phyloP scores from a whole-genome alignment of 1,140 invertebrate genomes.

The Drosophila suzukii region DNA sequence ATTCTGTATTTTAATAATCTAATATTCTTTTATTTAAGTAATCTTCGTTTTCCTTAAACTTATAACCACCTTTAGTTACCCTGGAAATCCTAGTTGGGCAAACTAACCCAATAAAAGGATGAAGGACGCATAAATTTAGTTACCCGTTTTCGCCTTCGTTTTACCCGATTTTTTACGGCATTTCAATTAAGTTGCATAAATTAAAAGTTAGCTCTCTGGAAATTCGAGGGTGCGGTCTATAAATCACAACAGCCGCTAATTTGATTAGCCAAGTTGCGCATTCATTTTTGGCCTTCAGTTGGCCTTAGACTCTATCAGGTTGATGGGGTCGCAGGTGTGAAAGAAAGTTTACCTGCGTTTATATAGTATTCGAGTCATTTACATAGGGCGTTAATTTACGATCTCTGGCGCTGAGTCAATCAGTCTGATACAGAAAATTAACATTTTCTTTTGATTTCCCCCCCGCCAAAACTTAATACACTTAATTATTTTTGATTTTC shows the following conservation, averaged over 20 bases:
- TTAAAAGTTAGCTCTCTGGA: slow-evolving; percentile 47
- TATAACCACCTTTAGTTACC: neutral
- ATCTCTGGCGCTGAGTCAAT: slow-evolving; percentile 16
- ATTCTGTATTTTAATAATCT: too few species aligned
- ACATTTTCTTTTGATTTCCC: slow-evolving; percentile 17
- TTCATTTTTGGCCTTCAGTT: slow-evolving; percentile 39
- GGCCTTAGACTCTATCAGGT: slow-evolving; percentile 26
- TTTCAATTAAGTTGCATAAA: slow-evolving; percentile 67
- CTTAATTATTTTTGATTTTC: slow-evolving; percentile 19
- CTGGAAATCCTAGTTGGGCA: slow-evolving; percentile 4
- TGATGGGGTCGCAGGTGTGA: slow-evolving; percentile 47
- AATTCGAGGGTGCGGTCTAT: slow-evolving; percentile 37
- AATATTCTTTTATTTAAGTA: too few species aligned
- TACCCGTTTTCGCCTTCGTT: slow-evolving; percentile 24
- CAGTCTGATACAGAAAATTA: slow-evolving; percentile 21
- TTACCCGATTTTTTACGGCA: slow-evolving; percentile 47
- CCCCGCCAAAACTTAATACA: slow-evolving; percentile 16
- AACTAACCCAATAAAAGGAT: slow-evolving; percentile 49
- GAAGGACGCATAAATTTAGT: slow-evolving; percentile 53
- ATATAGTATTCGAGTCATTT: slow-evolving; percentile 32
- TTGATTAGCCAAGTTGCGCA: slow-evolving; percentile 56
- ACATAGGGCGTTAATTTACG: slow-evolving; percentile 36
- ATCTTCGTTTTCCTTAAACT: neutral
- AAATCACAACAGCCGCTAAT: slow-evolving; percentile 59
- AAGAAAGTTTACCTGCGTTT: slow-evolving; percentile 14